Evolutionary conservation across 2,797 vertebrate genomes (phyloP).

Genomic region (Sebastes vulpes): DNA sequence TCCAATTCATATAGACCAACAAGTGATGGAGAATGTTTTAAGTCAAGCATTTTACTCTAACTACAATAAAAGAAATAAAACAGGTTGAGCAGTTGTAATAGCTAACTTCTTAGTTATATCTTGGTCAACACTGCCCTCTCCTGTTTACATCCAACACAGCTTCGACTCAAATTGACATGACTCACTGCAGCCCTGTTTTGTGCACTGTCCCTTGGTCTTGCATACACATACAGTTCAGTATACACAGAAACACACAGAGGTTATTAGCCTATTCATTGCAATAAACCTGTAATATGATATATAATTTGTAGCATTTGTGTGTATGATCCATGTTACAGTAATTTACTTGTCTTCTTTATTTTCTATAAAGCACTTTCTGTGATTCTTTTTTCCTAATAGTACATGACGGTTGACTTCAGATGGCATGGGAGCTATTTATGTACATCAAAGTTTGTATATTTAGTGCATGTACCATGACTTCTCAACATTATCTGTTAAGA

Average conservation of each 20-base stretch:
- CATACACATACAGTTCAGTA: background rate
- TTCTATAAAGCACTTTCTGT: background rate
- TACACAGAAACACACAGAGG: background rate
- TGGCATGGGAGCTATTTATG: background rate
- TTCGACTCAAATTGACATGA: background rate
- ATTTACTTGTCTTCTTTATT: background rate
- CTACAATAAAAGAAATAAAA: background rate
- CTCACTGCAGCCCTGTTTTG: background rate
- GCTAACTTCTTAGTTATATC: background rate
- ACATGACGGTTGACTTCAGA: background rate
- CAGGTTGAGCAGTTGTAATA: background rate
- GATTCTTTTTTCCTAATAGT: too few relatives aligned
- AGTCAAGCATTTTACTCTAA: background rate
- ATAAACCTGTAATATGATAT: background rate
- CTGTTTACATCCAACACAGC: constrained; percentile 27
- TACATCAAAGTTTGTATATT: background rate
- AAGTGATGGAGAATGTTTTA: background rate
- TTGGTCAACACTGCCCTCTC: constrained; percentile 77
- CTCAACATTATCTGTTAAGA: background rate
- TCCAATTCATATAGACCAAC: background rate
- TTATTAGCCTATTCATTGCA: background rate
- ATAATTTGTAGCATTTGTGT: background rate
- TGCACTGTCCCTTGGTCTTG: background rate
- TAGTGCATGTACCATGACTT: background rate
- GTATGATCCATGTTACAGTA: too few relatives aligned